These are phyloP conservation scores for Iguana delicatissima DNA, from an alignment of 2,797 vertebrate genomes.

Conservation along the genomic window DNA sequence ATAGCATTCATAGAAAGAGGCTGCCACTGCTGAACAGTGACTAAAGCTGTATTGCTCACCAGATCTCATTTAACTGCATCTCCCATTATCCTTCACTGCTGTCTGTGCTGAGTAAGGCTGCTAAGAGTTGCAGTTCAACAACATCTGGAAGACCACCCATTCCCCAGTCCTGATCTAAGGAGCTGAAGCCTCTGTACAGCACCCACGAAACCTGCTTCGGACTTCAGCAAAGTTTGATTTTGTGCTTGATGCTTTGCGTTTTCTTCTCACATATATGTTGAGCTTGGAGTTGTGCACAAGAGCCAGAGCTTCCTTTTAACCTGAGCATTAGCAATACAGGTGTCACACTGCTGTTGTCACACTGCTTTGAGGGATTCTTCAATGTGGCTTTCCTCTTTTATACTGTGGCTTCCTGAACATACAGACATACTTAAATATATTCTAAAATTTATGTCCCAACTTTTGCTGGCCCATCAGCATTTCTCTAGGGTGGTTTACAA, in stretches of 20 bases:
- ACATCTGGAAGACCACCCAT: neutral
- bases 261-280: neutral
- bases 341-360: fast-evolving
- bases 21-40: neutral
- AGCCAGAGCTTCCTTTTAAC: neutral
- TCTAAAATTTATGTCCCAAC: neutral
- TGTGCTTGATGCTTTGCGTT: neutral
- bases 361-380: neutral
- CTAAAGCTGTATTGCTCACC: neutral
- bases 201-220: neutral
- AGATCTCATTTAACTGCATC: neutral
- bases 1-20: no score
- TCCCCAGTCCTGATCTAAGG: neutral
- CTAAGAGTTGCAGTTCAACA: no score
- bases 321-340: neutral
- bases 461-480: neutral
- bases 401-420: neutral
- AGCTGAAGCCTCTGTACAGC: neutral
- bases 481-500: neutral
- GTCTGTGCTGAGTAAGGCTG: neutral
- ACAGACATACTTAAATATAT: neutral
- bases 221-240: neutral
- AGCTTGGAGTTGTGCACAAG: neutral
- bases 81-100: neutral
- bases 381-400: neutral